Conservation (phyloP, 2,113 vertebrate genomes). For the Zingel zingel region DNA sequence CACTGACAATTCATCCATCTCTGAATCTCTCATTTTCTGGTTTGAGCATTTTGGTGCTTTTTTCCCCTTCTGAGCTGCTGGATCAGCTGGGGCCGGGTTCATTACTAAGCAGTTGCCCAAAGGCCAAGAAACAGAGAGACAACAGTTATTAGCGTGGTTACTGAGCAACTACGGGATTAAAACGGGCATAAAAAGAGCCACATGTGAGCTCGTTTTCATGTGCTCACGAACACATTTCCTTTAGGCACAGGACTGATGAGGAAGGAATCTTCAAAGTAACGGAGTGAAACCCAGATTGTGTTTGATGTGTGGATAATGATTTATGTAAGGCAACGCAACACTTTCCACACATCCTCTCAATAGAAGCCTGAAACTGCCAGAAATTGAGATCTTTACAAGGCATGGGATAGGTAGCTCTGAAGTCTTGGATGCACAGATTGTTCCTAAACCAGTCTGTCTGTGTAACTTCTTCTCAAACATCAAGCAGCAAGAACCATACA, state of each 20-base stretch:
- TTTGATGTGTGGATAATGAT: conserved; percentile 84
- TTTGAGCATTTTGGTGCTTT: conserved; percentile 62
- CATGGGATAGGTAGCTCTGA: conserved; percentile 36
- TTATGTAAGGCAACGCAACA: conserved; percentile 72
- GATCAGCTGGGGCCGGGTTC: conserved; percentile 73
- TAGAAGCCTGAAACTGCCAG: conserved; percentile 44
- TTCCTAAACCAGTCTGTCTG: conserved; percentile 38
- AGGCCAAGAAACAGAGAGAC: conserved; percentile 54
- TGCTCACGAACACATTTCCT: conserved; percentile 44
- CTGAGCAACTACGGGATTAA: conserved; percentile 59
- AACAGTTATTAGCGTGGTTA: conserved; percentile 36
- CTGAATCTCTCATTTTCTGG: conserved; percentile 69
- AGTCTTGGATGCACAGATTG: conserved; percentile 53
- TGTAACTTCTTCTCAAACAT: conserved; percentile 41
- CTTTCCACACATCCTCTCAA: conserved; percentile 63
- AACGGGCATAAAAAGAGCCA: conserved; percentile 58
- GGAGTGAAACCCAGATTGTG: conserved; percentile 71
- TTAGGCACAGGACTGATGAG: conserved; percentile 69
- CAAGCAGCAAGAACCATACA: conserved; percentile 17
- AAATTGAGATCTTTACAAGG: conserved; percentile 44
- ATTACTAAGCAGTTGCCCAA: conserved; percentile 66
- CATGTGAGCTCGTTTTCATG: conserved; percentile 46
- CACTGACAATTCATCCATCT: conserved; percentile 80
- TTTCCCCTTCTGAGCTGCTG: conserved; percentile 47
- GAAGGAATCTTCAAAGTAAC: conserved; percentile 77